Base-by-base conservation (phyloP, 2,797 vertebrate genomes). In the Lepidocolaptes lacrymiger region DNA sequence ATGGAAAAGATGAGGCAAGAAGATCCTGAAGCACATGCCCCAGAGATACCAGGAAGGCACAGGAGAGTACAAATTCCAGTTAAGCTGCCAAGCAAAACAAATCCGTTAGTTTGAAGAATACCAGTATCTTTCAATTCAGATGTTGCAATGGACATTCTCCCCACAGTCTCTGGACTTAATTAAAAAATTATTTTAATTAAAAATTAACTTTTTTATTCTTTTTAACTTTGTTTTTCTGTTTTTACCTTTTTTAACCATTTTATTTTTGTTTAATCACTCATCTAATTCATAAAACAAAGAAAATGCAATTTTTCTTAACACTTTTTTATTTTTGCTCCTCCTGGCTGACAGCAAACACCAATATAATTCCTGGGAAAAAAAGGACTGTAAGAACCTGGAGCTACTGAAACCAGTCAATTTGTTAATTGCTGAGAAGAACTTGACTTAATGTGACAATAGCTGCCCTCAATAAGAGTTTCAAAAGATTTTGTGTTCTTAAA, bases 401-500 rank as follows among this genome's bases (percentile, higher is more conserved):
- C 36, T 54, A 56, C 26, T 49, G 55, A 88, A 84, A 76, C 17
- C 11, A 79, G 34, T 59, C 48, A 84, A 76, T 92, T 89, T 96
- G 51, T 63, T 91, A 88, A 91, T 76, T 82, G 63, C 39, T 86
- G 51, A 88, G 63, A 90, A 52, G 36, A 88, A 51, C 49, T 82
- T 85, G 30, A 52, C 41, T 72, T 79, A 59, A 58, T 54, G 59
- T 74, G 55, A 87, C 74, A 94, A 69, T 49, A 19, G 55, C 59
- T 85, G 41, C 61, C 41, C 75, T 93, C 85, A 74, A 12, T 79
- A 74, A 82, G 48, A 64, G n/a, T 85, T 94, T 95, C 34, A 87
- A 92, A 90, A 76, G 71, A 85, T 18, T 73, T 66, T 85, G 67
- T 93, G 63, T 54, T 89, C 46, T 51, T 59, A 89, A 91, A 68